Evolutionary conservation across 2,797 vertebrate species (phyloP), one percentile per base, ranked within the genome.

Genomic region (Microctenopoma lineatum): DNA sequence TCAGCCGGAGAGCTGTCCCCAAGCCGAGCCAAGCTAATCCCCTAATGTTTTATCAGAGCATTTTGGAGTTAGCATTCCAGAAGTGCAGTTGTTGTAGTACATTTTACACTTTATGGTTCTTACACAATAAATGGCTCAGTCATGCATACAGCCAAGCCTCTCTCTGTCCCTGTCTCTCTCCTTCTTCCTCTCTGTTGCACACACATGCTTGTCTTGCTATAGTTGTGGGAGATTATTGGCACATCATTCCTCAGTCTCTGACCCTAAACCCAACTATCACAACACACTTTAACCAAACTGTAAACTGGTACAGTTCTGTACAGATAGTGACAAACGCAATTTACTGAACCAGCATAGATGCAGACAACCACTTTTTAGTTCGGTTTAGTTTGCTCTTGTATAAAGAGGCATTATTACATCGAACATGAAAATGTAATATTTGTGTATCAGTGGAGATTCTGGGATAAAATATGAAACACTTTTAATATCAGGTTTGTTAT

Each of bases 81-180:
- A 73, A 59, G 55, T 39, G 51, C 69, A 76, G 79, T 79, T 76
- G 55, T 50, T 76, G 7, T 68, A 73, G 69, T 59, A 21, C 15
- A 60, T 81, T 73, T 79, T 58, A 70, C 78, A 78, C 66, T 65
- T 83, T 68, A 66, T 75, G 78, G 53, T 61, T 83, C 73, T 82
- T 63, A 63, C 76, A 83, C 71, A 87, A 65, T 67, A 55, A 81
- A 87, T 69, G 69, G 76, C 57, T 84, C 72, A 87, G 66, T 83
- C 82, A 84, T 76, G 82, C 78, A 59, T n/a, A 73, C 18, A 57
- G 65, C 50, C 21, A 27, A 7, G 18, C 29, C 36, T 11, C 25
- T 46, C 27, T 16, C 46, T 36, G 36, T 11, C 27, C 45, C 21
- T 13, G 45, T 50, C 36, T 27, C 47, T 50, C 32, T 6, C 11